Conservation (phyloP, 1,140 invertebrate species). For the Ladona fulva region DNA sequence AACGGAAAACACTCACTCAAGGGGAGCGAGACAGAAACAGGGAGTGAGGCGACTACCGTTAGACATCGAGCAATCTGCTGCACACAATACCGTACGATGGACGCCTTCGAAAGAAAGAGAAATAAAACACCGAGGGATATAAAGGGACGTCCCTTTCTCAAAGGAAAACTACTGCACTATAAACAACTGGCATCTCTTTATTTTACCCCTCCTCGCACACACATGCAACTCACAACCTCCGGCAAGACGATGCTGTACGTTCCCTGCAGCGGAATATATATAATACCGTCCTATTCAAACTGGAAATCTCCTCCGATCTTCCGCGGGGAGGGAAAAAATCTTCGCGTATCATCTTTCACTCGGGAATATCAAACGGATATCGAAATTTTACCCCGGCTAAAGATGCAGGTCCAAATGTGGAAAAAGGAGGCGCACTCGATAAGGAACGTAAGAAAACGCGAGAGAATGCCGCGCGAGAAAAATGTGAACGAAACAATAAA, state of each 20-base stretch:
- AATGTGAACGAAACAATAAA: too few relatives aligned
- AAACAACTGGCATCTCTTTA: not conserved
- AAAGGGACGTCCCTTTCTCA: not conserved
- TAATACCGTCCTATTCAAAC: not conserved
- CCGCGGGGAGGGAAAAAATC: not conserved
- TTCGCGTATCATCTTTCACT: not conserved
- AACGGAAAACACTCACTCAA: too few relatives aligned
- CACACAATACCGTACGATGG: not conserved
- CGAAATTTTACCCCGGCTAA: not conserved
- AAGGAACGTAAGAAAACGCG: not conserved
- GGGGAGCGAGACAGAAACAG: too few relatives aligned
- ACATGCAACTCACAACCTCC: too few relatives aligned
- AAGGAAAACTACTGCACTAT: not conserved
- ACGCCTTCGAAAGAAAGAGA: not conserved
- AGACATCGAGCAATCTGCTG: too few relatives aligned
- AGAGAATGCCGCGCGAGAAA: not conserved
- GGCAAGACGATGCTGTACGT: too few relatives aligned
- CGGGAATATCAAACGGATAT: constrained; percentile 9
- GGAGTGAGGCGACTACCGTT: too few relatives aligned
- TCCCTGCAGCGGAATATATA: too few relatives aligned
- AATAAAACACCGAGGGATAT: not conserved
- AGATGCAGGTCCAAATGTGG: not conserved
- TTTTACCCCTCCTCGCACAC: too few relatives aligned
- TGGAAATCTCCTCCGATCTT: not conserved
- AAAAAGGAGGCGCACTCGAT: not conserved